Conservation (phyloP, 2,113 vertebrate genomes). For the Gulo gulo region DNA sequence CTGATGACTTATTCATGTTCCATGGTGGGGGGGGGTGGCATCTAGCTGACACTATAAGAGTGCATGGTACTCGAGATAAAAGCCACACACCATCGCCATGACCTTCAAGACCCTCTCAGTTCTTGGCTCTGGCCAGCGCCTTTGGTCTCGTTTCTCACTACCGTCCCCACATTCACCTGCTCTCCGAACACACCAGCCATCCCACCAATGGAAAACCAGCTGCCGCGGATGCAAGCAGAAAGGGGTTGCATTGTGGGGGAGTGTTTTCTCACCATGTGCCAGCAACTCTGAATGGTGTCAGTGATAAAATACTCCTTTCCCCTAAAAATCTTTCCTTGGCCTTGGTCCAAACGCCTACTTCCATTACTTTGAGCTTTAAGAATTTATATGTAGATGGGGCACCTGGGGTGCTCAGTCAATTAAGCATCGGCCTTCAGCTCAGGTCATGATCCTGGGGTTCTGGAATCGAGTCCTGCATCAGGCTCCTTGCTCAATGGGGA, state of each 20-base stretch:
- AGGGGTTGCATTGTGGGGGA: accelerated
- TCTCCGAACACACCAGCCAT: too few relatives aligned
- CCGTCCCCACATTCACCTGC: background rate
- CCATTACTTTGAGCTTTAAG: background rate
- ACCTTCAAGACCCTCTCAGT: background rate
- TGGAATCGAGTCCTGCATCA: too few relatives aligned
- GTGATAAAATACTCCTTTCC: background rate
- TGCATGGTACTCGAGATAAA: background rate
- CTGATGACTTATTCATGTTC: background rate
- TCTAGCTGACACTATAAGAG: background rate
- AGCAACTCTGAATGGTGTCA: background rate
- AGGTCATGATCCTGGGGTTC: too few relatives aligned
- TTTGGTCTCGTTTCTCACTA: background rate
- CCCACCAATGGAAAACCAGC: background rate
- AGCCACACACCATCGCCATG: background rate
- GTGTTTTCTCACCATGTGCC: background rate
- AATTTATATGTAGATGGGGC: background rate
- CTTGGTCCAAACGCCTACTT: background rate
- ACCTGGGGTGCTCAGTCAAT: too few relatives aligned
- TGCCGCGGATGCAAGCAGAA: accelerated
- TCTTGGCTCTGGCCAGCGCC: background rate
- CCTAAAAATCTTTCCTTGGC: background rate
- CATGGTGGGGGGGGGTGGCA: background rate
- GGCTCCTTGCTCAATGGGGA: too few relatives aligned
- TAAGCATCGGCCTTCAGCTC: too few relatives aligned